Evolutionary conservation across 2,888 invertebrate genomes (phyloP), one percentile per base, ranked within the genome.

Genomic region (Pseudolycoriella hygida): DNA sequence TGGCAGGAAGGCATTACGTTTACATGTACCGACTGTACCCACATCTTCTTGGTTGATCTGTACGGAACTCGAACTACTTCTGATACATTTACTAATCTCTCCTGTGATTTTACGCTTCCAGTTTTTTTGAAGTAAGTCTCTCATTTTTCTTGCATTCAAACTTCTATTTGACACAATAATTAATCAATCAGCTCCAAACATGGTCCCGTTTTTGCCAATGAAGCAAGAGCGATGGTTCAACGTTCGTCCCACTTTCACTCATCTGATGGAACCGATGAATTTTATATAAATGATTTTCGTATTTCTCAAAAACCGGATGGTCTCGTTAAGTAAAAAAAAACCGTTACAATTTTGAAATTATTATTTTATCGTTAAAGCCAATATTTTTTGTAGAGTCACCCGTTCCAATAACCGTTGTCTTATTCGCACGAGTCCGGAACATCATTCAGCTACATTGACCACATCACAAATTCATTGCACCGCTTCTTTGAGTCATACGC

Each of bases 1-100:
- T 88, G 87, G 85, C 83, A 85, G 64, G 85, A 87, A 60, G 88
- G 89, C 1, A 84, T 89, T 1, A 87, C 87, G 54, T 89, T 89
- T 60, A 87, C 88, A 38, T 84, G 86, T 50, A 83, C 85, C 57
- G 81, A 85, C 53, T 87, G 87, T 57, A 86, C 88, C 32, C 67
- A 89, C 50, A 85, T 87, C 45, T 89, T 88, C 60, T 67, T 89
- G 50, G 42, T 42, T 34, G 34, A 34, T 34, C 15, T 14, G 8
- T 12, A 12, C 15, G 34, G 34, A 5, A 34, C 34, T 4, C 12
- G 34, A 34, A 12, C 34, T 12, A 34, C 34, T 34, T 14, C 34
- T 14, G 34, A 34, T 12, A 14, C 34, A 34, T 34, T 34, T 34
- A 34, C 34, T 8, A 14, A 34, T 34, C 4, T 34, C 6, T 34